Conservation (phyloP, 64 coral and sea anemone genomes). For the Hydrozoanthus tunicans region DNA sequence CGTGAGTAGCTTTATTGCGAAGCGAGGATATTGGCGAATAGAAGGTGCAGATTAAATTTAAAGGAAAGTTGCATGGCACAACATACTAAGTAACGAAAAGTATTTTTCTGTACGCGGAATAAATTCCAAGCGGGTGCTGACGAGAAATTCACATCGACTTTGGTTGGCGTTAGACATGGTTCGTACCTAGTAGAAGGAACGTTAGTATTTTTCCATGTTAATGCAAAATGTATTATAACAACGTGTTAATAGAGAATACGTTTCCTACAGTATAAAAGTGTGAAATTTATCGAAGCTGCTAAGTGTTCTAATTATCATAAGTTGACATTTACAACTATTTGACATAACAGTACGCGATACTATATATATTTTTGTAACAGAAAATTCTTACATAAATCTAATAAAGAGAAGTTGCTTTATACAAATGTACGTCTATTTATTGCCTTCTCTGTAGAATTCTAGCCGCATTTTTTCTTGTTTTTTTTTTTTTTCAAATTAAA, state of each 20-base stretch:
- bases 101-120: not conserved
- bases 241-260: not conserved
- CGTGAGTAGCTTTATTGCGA: too few species aligned
- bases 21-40: too few species aligned
- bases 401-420: conserved; percentile 1
- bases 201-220: conserved; percentile 44
- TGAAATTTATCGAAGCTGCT: not conserved
- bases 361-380: conserved; percentile 47
- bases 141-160: not conserved
- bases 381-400: conserved; percentile 4
- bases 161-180: not conserved
- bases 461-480: not conserved
- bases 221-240: not conserved
- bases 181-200: not conserved
- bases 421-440: not conserved
- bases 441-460: too few species aligned
- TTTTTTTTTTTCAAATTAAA: not conserved
- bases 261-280: conserved; percentile 19
- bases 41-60: too few species aligned
- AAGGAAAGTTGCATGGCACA: too few species aligned
- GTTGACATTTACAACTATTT: not conserved
- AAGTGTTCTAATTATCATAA: not conserved
- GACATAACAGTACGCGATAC: not conserved
- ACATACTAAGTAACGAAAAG: too few species aligned
- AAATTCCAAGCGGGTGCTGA: not conserved